These are phyloP conservation scores for Folsomia candida DNA, from an alignment of 2,888 invertebrate species.

Conservation along the genomic window DNA sequence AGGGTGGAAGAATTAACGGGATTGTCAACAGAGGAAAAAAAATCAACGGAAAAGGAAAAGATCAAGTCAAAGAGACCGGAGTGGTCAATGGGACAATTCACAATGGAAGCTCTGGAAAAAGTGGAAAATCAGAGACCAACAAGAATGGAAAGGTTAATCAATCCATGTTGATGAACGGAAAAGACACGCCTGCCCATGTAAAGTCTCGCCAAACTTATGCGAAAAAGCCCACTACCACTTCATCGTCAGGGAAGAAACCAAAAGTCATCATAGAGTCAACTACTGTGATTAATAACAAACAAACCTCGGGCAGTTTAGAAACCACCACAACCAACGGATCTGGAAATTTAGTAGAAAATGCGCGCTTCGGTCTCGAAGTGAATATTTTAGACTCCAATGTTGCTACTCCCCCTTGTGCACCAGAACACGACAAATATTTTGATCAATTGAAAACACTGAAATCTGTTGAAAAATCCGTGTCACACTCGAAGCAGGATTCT, in stretches of 20 bases:
- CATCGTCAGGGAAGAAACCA: not conserved
- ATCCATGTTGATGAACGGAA: not conserved
- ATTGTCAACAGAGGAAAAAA: conserved; percentile 19
- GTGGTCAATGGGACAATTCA: no score
- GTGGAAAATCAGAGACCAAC: not conserved
- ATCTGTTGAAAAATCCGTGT: conserved; percentile 37
- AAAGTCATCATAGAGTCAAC: not conserved
- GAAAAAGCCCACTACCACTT: no score
- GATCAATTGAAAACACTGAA: conserved; percentile 45
- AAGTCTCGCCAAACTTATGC: not conserved
- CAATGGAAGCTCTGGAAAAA: not conserved
- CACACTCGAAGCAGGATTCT: not conserved
- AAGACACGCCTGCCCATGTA: not conserved
- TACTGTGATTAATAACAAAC: not conserved
- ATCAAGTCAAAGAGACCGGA: no score
- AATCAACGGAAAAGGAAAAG: conserved; percentile 14
- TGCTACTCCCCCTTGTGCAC: not conserved
- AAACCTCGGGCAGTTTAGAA: not conserved
- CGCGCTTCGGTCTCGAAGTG: not conserved
- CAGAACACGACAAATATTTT: conserved; percentile 24
- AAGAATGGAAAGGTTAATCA: not conserved
- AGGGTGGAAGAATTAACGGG: conserved; percentile 14
- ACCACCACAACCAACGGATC: not conserved
- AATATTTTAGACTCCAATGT: no score
- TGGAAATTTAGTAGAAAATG: not conserved